Evolutionary conservation across 1,140 invertebrate genomes (phyloP).

Genomic region (Tetragnatha versicolor): DNA sequence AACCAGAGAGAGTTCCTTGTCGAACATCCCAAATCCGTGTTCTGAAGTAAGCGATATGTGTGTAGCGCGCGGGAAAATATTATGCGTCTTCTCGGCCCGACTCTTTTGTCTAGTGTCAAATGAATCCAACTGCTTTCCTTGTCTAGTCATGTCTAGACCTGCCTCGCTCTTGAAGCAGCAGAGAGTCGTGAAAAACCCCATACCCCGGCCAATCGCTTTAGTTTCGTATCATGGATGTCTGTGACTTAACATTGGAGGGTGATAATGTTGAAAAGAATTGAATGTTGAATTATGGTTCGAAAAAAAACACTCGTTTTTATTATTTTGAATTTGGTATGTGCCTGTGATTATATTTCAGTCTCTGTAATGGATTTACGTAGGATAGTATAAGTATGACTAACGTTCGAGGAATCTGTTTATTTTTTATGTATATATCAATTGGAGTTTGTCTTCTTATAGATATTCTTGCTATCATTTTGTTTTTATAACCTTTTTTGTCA

Average conservation of each 20-base stretch:
- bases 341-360: constrained; percentile 34
- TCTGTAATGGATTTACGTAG: constrained; percentile 28
- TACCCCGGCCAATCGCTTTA: constrained; percentile 2
- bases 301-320: no score
- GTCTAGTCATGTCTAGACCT: constrained; percentile 48
- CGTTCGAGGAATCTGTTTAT: constrained; percentile 12
- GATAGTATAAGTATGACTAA: constrained; percentile 29
- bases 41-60: background rate
- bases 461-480: background rate
- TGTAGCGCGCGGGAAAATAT: no score
- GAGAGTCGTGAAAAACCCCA: constrained; percentile 6
- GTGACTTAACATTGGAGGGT: constrained; percentile 29
- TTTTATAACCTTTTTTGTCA: constrained; percentile 23
- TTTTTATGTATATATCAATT: constrained; percentile 35
- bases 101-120: constrained; percentile 44
- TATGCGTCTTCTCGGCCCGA: no score
- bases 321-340: constrained; percentile 12
- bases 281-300: constrained; percentile 29
- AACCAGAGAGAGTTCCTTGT: background rate
- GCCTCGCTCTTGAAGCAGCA: background rate
- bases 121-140: constrained; percentile 26
- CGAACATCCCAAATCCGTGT: background rate
- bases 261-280: constrained; percentile 25
- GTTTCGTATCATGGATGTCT: constrained; percentile 11
- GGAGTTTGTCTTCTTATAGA: constrained; percentile 13